These are phyloP conservation scores for Linhomoeus sp. DNA, from an alignment of 2,888 invertebrate genomes.

Conservation along the genomic window DNA sequence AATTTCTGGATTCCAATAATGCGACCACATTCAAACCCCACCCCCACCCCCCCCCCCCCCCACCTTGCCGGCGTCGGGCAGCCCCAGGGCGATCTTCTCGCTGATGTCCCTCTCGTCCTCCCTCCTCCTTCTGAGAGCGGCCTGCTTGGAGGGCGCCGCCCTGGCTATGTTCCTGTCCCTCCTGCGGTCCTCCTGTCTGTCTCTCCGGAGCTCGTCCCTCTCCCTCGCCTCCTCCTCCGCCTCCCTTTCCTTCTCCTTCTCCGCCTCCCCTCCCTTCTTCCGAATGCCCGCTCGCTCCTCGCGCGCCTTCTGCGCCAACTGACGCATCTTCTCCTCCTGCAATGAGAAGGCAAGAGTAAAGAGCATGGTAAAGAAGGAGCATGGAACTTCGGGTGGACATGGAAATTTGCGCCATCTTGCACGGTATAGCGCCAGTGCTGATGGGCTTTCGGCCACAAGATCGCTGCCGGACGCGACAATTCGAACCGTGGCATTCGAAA, in stretches of 20 bases:
- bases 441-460: no score
- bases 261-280: constrained; percentile 16
- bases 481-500: no score
- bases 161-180: constrained; percentile 74
- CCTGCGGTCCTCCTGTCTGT: constrained; percentile 21
- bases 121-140: constrained; percentile 52
- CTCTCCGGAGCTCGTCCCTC: constrained; percentile 10
- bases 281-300: constrained; percentile 75
- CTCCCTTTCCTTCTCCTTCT: constrained; percentile 1
- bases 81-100: constrained; percentile 87
- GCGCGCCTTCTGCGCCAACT: constrained; percentile 79
- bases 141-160: constrained; percentile 73
- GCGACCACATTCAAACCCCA: no score
- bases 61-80: constrained; percentile 86
- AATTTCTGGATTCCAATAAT: no score
- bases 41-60: no score
- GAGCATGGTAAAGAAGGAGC: no score
- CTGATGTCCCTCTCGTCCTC: constrained; percentile 90
- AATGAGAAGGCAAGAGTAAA: no score
- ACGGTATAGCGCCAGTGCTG: no score
- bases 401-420: no score
- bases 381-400: no score
- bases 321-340: constrained; percentile 59
- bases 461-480: no score
- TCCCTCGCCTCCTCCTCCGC: no score